These are phyloP conservation scores for Dasysyrphus albostriatus DNA, from an alignment of 2,888 invertebrate species.

Conservation along the genomic window DNA sequence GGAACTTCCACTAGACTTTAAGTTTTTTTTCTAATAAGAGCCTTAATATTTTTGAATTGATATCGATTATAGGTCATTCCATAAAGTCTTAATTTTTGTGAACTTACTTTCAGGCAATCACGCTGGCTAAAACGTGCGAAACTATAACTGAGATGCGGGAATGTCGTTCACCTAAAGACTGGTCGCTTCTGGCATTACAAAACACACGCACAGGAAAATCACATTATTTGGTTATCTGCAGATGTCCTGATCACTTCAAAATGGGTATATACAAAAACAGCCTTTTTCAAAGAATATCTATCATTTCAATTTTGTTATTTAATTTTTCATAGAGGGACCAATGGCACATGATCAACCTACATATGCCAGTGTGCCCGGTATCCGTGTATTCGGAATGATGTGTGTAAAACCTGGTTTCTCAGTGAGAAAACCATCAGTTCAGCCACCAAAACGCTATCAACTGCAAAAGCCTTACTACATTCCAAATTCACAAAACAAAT, in stretches of 20 bases:
- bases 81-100: background rate
- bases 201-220: conserved; percentile 97
- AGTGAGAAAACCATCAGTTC: conserved; percentile 82
- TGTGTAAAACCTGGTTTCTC: conserved; percentile 88
- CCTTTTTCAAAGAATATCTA: background rate
- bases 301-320: background rate
- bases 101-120: conserved; percentile 86
- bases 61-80: no score
- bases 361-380: conserved; percentile 96
- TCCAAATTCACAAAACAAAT: conserved; percentile 78
- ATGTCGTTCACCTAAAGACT: conserved; percentile 94
- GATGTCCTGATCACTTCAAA: conserved; percentile 93
- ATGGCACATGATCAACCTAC: conserved; percentile 97
- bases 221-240: conserved; percentile 95
- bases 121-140: conserved; percentile 96
- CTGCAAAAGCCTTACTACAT: conserved; percentile 83
- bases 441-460: conserved; percentile 83
- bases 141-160: conserved; percentile 95
- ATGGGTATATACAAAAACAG: conserved; percentile 87
- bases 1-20: no score
- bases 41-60: no score
- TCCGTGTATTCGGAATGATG: conserved; percentile 97
- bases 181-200: conserved; percentile 95
- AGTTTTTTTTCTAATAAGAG: no score
- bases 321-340: conserved; percentile 90